Base-by-base conservation (phyloP, 2,888 invertebrate species). In the Petrolisthes cinctipes region DNA sequence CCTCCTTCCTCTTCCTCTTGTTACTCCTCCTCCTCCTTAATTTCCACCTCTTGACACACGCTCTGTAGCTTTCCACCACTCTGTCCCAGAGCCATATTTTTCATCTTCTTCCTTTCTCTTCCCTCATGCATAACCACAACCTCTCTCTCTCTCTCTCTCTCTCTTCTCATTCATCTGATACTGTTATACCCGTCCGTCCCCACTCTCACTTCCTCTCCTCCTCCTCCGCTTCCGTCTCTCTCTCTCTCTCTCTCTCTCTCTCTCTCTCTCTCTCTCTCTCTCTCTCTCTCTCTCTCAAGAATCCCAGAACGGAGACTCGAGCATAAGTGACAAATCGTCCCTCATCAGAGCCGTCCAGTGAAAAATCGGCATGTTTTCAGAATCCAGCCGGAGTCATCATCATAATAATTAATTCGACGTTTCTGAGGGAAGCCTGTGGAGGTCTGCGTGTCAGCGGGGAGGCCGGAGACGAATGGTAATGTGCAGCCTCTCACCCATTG, bases 341-440 rank as follows among this genome's bases (percentile, higher is more conserved):
- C 73, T 57, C 75, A 56, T 83, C 83, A 75, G 20, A 7, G 56
- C 56, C 53, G n/a, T 61, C 83, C 75, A 54, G 23, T 83, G 66
- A 75, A 57, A 83, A 75, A 83, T 75, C 37, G 73, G 23, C 6
- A 4, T 17, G 54, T 71, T 75, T 68, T 83, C 83, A 83, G 75
- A 75, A 68, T 73, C 73, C 14, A 20, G 75, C 56, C 56, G 75
- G 56, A 56, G 71, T 83, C 75, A 83, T 83, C 83, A 83, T 83
- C 68, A 82, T 82, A 37, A 83, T 83, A 83, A 83, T 83, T 56
- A 83, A 83, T 75, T 83, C 83, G 11, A 14, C 56, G 75, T 79
- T 54, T 75, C 80, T 20, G 80, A 56, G 57, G 80, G 56, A 80
- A n/a, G 78, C 37, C 37, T 37, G 53, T 54, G 78, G 17, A 54